Percentiles rank a stretch among this genome's conserved stretches.
phyloP scores from a whole-genome alignment of 2,113 vertebrate species.

The Microtus pennsylvanicus region DNA sequence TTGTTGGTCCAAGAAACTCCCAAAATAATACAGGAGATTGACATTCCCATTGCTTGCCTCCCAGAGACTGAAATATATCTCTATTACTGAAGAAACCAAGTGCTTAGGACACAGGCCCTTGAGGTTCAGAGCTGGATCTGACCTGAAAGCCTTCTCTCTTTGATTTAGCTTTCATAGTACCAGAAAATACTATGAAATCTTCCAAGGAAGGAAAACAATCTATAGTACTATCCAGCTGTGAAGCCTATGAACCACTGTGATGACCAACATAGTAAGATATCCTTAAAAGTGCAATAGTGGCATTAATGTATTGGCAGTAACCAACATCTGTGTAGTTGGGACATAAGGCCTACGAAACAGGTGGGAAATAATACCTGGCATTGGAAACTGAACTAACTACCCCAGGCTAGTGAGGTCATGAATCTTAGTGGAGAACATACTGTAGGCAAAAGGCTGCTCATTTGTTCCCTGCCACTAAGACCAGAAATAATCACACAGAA shows the following conservation, averaged over 20 bases:
- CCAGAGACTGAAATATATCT: neutral
- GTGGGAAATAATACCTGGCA: neutral
- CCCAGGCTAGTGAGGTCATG: neutral
- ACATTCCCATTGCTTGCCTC: neutral
- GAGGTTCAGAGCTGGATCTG: neutral
- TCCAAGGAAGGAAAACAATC: neutral
- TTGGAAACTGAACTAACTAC: neutral
- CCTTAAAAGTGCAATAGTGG: neutral
- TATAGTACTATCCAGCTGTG: neutral
- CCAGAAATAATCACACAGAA: too few relatives aligned
- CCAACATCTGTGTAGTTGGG: neutral
- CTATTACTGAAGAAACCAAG: neutral
- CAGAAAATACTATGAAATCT: neutral
- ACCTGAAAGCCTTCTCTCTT: neutral
- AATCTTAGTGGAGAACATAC: neutral
- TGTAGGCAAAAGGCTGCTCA: too few relatives aligned
- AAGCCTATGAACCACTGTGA: neutral
- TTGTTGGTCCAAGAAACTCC: neutral
- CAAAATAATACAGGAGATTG: neutral
- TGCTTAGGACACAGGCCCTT: neutral
- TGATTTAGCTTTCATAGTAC: neutral
- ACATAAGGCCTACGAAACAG: neutral
- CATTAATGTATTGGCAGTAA: neutral
- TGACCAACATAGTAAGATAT: neutral
- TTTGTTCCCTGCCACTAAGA: too few relatives aligned